A percentile compares a stretch with the other conserved stretches of the same genome.
Conservation (phyloP, 2,797 vertebrate species). For the Urocyon cinereoargenteus region DNA sequence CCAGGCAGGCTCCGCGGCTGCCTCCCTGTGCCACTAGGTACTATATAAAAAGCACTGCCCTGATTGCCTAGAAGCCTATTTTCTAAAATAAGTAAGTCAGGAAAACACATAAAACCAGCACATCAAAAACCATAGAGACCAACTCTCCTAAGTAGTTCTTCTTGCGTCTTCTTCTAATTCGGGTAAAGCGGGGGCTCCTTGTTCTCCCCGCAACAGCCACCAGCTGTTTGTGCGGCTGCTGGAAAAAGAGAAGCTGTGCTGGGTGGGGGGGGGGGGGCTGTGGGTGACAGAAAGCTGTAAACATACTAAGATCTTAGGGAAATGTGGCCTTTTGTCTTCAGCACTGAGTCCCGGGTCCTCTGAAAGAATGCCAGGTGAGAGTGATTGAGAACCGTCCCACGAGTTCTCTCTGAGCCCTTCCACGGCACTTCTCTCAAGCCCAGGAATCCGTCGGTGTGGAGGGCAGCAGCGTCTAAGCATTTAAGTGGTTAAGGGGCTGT, state of each 20-base stretch:
- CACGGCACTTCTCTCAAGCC: background rate
- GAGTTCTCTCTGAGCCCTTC: background rate
- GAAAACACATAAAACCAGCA: constrained; percentile 47
- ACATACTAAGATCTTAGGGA: background rate
- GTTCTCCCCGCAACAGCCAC: background rate
- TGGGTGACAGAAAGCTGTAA: background rate
- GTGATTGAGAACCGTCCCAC: background rate
- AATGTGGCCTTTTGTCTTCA: background rate
- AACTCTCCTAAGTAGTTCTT: constrained; percentile 24
- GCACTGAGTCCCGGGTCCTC: background rate
- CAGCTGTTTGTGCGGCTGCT: background rate
- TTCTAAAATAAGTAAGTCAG: constrained; percentile 52
- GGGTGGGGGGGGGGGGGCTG: background rate
- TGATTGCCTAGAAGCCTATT: constrained; percentile 63
- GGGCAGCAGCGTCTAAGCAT: background rate
- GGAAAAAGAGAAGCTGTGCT: background rate
- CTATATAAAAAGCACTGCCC: constrained; percentile 66
- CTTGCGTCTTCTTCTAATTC: constrained; percentile 46
- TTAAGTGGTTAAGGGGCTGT: background rate
- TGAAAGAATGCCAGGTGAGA: background rate
- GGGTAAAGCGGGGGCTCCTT: background rate
- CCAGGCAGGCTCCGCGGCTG: background rate
- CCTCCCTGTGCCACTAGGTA: background rate
- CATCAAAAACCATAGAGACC: constrained; percentile 38
- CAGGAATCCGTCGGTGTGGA: background rate